Evolutionary conservation across 2,113 vertebrate genomes (phyloP).

Genomic region (Setophaga petechia): DNA sequence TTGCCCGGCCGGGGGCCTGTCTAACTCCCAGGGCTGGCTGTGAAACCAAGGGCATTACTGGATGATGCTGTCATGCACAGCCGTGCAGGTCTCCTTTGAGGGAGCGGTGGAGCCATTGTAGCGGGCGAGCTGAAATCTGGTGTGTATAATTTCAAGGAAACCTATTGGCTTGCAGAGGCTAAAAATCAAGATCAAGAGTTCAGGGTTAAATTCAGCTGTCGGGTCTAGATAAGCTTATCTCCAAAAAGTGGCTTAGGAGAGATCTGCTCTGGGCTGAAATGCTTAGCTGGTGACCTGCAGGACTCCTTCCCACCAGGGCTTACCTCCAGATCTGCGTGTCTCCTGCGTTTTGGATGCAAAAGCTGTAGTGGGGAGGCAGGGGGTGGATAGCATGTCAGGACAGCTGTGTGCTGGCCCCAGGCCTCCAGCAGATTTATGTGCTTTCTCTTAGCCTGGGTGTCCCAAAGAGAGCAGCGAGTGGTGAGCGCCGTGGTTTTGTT

Average conservation of each 20-base stretch:
- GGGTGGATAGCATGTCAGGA: background rate
- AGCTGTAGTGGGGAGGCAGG: background rate
- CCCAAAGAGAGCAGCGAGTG: slow-evolving; percentile 25
- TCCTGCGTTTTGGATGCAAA: background rate
- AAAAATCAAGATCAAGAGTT: slow-evolving; percentile 63
- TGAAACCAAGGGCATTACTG: slow-evolving; percentile 37
- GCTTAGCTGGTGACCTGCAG: slow-evolving; percentile 25
- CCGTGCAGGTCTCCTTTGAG: background rate
- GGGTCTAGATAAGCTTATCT: slow-evolving; percentile 67
- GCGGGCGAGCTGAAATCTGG: background rate
- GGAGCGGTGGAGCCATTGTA: background rate
- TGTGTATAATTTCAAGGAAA: slow-evolving; percentile 25
- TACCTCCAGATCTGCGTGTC: slow-evolving; percentile 9
- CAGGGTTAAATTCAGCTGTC: slow-evolving; percentile 64
- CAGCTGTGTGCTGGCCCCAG: background rate
- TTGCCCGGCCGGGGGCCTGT: background rate
- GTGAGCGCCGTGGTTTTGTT: background rate
- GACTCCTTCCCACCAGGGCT: slow-evolving; percentile 37
- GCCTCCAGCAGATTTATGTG: background rate
- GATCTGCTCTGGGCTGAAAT: slow-evolving; percentile 47
- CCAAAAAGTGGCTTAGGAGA: slow-evolving; percentile 53
- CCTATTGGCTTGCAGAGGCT: background rate
- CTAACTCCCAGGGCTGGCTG: background rate
- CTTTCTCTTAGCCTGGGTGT: background rate
- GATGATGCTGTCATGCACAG: background rate